Percentiles rank a stretch among this genome's conserved stretches.
Conservation (phyloP, 2,888 invertebrate genomes). For the Drosophila recens region DNA sequence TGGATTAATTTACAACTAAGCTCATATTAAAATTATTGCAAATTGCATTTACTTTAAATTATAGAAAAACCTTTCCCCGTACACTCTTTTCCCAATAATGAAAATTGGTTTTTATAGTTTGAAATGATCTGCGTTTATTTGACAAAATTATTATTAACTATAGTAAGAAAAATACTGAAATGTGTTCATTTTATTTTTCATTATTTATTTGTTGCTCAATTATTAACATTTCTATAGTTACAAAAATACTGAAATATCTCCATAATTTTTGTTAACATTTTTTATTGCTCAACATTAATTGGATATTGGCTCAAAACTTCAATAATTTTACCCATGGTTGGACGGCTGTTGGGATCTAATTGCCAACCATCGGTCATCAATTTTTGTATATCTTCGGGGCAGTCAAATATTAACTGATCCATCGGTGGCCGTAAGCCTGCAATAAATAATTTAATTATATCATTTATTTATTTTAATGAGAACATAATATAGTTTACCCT, state of each 20-base stretch:
- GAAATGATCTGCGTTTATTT: background rate
- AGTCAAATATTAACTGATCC: background rate
- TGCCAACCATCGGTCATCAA: slow-evolving; percentile 45
- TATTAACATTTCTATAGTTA: background rate
- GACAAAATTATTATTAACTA: background rate
- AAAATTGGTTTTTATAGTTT: background rate
- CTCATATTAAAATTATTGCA: too few relatives aligned
- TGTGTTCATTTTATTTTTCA: too few relatives aligned
- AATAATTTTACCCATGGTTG: slow-evolving; percentile 34
- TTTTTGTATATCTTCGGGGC: slow-evolving; percentile 17
- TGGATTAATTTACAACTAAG: background rate
- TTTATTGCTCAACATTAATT: background rate
- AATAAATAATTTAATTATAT: background rate
- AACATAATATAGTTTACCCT: slow-evolving; percentile 20
- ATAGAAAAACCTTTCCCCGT: background rate
- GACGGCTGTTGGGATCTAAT: slow-evolving; percentile 15
- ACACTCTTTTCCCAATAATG: background rate
- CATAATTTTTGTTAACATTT: background rate
- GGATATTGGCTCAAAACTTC: slow-evolving; percentile 12
- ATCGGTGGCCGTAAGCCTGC: slow-evolving; percentile 42
- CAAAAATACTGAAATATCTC: too few relatives aligned
- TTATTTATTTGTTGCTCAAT: too few relatives aligned
- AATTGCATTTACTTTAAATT: background rate
- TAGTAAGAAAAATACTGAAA: too few relatives aligned
- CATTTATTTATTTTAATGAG: background rate